Evolutionary conservation across 2,797 vertebrate species (phyloP).

Genomic region (Takifugu ocellatus): DNA sequence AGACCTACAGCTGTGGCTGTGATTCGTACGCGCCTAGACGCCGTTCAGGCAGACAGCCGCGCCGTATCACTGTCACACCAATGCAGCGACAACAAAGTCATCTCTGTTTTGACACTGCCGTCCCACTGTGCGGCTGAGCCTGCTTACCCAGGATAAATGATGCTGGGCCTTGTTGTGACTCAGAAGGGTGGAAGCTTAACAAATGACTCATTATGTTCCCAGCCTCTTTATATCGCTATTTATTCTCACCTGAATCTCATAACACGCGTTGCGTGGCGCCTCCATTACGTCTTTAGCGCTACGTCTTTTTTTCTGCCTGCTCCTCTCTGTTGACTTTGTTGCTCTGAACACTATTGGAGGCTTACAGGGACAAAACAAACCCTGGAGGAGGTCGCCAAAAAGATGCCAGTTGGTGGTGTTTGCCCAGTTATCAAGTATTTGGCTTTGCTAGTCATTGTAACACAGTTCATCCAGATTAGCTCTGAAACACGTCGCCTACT

Average conservation of each 20-base stretch:
- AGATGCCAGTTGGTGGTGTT: too few relatives aligned
- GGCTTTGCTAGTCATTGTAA: too few relatives aligned
- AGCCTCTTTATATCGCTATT: not conserved
- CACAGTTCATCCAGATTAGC: too few relatives aligned
- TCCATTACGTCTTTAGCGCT: not conserved
- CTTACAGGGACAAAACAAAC: too few relatives aligned
- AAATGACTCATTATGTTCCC: conserved; percentile 24
- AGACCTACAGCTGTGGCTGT: conserved; percentile 23
- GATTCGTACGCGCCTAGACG: conserved; percentile 31
- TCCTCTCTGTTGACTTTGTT: too few relatives aligned
- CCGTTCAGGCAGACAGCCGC: conserved; percentile 35
- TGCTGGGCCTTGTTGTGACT: conserved; percentile 15
- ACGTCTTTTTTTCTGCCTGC: too few relatives aligned
- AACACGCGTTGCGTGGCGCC: not conserved
- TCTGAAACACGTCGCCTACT: too few relatives aligned
- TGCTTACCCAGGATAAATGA: conserved; percentile 29
- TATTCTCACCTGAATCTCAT: too few relatives aligned
- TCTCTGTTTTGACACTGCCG: conserved; percentile 38
- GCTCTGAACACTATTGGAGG: too few relatives aligned
- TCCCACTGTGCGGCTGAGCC: conserved; percentile 36
- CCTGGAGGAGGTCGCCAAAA: too few relatives aligned
- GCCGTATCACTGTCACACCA: conserved; percentile 37
- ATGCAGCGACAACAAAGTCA: conserved; percentile 47
- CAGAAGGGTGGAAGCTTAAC: conserved; percentile 5
- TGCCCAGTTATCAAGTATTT: too few relatives aligned